Percentiles rank a stretch among this genome's conserved stretches.
Evolutionary conservation across 2,113 vertebrate species (phyloP).

Genomic region (Rhabdomys dilectus): DNA sequence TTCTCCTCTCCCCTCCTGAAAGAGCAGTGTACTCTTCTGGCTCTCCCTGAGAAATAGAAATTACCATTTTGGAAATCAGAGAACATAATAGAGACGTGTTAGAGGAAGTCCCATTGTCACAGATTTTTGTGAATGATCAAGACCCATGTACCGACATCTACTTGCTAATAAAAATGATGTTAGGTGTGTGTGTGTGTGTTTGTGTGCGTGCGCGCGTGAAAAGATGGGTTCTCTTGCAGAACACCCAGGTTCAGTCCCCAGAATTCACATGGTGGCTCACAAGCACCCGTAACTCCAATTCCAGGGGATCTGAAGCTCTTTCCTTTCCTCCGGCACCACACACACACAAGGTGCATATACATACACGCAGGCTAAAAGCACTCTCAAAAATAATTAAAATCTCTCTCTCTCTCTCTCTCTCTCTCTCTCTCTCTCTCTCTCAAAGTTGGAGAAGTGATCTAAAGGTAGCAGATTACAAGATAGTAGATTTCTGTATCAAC

Average conservation of each 20-base stretch:
- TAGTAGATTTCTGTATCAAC: neutral
- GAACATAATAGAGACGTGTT: neutral
- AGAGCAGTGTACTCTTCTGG: neutral
- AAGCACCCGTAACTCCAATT: neutral
- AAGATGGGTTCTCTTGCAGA: neutral
- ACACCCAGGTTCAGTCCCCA: neutral
- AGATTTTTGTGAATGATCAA: neutral
- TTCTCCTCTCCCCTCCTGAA: neutral
- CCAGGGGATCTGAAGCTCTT: neutral
- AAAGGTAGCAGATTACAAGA: neutral
- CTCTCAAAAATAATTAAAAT: neutral
- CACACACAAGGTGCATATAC: neutral
- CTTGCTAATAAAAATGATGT: neutral
- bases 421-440: neutral
- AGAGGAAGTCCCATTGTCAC: neutral
- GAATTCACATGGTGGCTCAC: neutral
- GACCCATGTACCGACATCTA: neutral
- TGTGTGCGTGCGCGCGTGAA: too few relatives aligned
- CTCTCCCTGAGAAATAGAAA: neutral
- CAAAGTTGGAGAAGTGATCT: neutral
- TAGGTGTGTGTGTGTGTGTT: neutral
- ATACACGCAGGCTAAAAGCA: neutral
- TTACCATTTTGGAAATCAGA: neutral
- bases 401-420: neutral
- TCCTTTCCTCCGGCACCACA: neutral